Evolutionary conservation across 2,888 invertebrate genomes (phyloP).

Genomic region (Calameuta pallipes): DNA sequence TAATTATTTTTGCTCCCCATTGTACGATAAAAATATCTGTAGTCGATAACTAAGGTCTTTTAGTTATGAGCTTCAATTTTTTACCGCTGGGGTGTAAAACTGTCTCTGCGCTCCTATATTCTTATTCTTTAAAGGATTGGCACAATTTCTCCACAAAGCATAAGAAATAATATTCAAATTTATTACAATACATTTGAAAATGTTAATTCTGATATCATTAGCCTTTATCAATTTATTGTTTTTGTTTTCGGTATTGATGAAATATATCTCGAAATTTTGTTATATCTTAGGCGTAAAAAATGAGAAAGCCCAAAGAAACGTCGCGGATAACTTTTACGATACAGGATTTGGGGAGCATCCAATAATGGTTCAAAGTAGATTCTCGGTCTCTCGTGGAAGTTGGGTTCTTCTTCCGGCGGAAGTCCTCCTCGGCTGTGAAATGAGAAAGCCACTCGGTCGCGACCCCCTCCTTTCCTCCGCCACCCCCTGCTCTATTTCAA

Average conservation of each 20-base stretch:
- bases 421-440: conserved; percentile 46
- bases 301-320: background rate
- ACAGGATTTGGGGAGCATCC: conserved; percentile 14
- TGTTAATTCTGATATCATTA: background rate
- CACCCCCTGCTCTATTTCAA: background rate
- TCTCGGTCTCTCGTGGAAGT: conserved; percentile 12
- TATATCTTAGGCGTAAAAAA: background rate
- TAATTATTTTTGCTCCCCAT: no score
- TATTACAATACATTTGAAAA: background rate
- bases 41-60: no score
- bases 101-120: background rate
- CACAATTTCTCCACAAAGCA: background rate
- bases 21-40: no score
- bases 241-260: background rate
- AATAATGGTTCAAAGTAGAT: conserved; percentile 16
- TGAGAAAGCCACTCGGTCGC: conserved; percentile 42
- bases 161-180: background rate
- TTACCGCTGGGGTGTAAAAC: no score
- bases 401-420: conserved; percentile 34
- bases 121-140: background rate
- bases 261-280: background rate
- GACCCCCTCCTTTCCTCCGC: background rate
- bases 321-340: background rate
- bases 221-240: background rate
- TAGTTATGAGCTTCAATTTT: no score